Evolutionary conservation across 2,113 vertebrate species (phyloP).

Genomic region (Chlamydotis undulata): DNA sequence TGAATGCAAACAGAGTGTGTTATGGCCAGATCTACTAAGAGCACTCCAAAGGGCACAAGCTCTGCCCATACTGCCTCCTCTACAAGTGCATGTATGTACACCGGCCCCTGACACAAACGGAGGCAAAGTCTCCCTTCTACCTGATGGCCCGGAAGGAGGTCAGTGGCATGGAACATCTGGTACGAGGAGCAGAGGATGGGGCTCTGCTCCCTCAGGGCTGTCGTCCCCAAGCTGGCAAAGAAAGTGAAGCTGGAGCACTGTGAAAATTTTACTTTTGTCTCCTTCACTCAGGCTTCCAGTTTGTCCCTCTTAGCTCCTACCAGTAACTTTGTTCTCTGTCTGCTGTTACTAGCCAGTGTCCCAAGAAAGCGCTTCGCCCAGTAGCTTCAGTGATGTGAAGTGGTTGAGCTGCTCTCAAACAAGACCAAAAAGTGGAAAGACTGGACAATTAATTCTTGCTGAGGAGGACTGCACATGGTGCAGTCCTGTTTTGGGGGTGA

Average conservation of each 20-base stretch:
- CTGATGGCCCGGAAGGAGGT: constrained; percentile 49
- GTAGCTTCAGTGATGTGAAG: background rate
- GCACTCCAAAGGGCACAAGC: constrained; percentile 45
- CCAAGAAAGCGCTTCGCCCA: background rate
- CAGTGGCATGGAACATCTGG: background rate
- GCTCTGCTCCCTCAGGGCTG: constrained; percentile 29
- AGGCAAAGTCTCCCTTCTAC: constrained; percentile 52
- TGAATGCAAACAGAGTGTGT: background rate
- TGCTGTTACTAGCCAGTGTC: background rate
- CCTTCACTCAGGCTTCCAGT: constrained; percentile 64
- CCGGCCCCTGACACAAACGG: constrained; percentile 2
- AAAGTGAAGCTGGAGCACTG: constrained; percentile 64
- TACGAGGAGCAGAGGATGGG: constrained; percentile 65
- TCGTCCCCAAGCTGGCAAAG: constrained; percentile 58
- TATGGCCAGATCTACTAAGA: constrained; percentile 42
- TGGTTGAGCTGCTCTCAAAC: background rate
- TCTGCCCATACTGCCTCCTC: constrained; percentile 61
- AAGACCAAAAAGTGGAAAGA: background rate
- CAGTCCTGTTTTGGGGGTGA: background rate
- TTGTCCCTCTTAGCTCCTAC: constrained; percentile 43
- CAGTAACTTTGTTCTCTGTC: background rate
- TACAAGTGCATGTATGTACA: constrained; percentile 59
- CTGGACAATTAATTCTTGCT: background rate
- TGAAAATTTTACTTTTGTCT: constrained; percentile 69
- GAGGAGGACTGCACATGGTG: background rate